A percentile compares a stretch with the other conserved stretches of the same genome.
phyloP scores from a whole-genome alignment of 2,888 invertebrate species.

The Xylota segnis region DNA sequence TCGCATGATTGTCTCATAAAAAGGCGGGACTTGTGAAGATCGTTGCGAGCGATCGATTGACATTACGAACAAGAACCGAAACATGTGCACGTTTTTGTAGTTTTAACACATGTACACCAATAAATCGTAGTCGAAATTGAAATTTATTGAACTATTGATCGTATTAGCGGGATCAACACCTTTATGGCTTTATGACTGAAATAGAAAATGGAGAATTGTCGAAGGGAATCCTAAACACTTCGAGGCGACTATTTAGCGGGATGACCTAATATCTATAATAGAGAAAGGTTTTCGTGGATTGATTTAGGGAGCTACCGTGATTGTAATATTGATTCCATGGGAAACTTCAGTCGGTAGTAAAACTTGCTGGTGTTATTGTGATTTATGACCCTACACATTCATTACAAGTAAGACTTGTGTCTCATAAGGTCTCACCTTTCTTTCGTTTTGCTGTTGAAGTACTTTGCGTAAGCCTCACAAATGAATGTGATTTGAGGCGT shows the following conservation, averaged over 20 bases:
- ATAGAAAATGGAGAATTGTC: conserved; percentile 1
- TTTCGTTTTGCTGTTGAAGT: no score
- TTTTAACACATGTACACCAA: conserved; percentile 36
- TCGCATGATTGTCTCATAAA: conserved; percentile 11
- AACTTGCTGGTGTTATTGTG: not conserved
- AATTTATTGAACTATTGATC: conserved; percentile 60
- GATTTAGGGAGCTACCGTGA: conserved; percentile 37
- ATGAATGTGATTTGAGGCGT: no score
- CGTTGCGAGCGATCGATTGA: conserved; percentile 15
- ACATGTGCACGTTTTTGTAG: conserved; percentile 45
- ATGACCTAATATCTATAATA: conserved; percentile 28
- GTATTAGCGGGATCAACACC: conserved; percentile 60
- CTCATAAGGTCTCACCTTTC: no score
- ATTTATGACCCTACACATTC: no score
- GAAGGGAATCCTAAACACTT: conserved; percentile 1
- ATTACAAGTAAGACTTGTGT: no score
- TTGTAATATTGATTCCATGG: conserved; percentile 1
- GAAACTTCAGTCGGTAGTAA: not conserved
- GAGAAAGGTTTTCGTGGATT: not conserved
- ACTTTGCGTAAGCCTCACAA: no score
- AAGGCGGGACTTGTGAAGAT: conserved; percentile 54
- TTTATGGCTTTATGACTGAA: conserved; percentile 38
- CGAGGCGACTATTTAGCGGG: not conserved
- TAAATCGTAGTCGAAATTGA: conserved; percentile 54
- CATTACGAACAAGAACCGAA: conserved; percentile 22